Conservation (phyloP, 2,888 invertebrate species). For the Argyra leucocephala region DNA sequence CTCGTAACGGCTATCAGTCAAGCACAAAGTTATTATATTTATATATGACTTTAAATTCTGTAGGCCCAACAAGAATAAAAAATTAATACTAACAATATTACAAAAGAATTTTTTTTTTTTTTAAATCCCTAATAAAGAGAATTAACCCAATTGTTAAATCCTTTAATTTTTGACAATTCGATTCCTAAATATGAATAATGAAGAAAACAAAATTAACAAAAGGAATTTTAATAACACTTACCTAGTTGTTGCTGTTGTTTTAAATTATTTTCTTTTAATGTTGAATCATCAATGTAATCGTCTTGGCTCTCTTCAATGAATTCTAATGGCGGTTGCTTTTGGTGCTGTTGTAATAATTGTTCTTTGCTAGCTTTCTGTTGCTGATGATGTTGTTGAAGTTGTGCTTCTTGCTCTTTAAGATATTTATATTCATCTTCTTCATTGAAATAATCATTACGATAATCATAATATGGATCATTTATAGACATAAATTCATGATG, state of each 20-base stretch:
- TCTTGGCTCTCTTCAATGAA: slow-evolving; percentile 32
- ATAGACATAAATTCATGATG: slow-evolving; percentile 28
- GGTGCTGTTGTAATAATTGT: slow-evolving; percentile 22
- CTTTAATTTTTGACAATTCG: too few relatives aligned
- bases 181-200: too few relatives aligned
- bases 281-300: slow-evolving; percentile 33
- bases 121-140: too few relatives aligned
- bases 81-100: too few relatives aligned
- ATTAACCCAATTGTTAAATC: too few relatives aligned
- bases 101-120: too few relatives aligned
- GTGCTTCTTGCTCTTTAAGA: slow-evolving; percentile 32
- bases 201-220: too few relatives aligned
- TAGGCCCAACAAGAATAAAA: too few relatives aligned
- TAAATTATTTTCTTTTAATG: slow-evolving; percentile 16
- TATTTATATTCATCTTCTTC: slow-evolving; percentile 44
- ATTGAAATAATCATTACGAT: slow-evolving; percentile 42
- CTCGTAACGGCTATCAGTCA: too few relatives aligned
- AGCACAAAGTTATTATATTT: too few relatives aligned
- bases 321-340: slow-evolving; percentile 29
- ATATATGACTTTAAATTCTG: too few relatives aligned
- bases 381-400: slow-evolving; percentile 21
- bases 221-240: too few relatives aligned
- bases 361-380: slow-evolving; percentile 24
- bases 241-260: slow-evolving; percentile 20
- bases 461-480: slow-evolving; percentile 33